phyloP scores from a whole-genome alignment of 2,797 vertebrate genomes.

The Cottoperca gobio region DNA sequence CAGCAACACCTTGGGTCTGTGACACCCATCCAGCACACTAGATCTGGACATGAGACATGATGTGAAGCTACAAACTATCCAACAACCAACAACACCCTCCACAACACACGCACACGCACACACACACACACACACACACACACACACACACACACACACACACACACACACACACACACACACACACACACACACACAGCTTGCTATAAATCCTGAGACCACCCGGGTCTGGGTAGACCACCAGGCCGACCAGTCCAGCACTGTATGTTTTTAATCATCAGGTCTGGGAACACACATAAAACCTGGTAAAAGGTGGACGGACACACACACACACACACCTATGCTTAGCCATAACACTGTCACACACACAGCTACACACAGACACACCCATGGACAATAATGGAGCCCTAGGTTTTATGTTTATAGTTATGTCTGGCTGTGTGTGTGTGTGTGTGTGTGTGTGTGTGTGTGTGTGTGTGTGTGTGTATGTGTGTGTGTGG shows the following conservation, averaged over 20 bases:
- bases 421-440: conserved; percentile 49
- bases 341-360: conserved; percentile 57
- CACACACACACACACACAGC: conserved; percentile 36
- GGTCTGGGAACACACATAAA: conserved; percentile 72
- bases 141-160: background rate
- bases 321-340: conserved; percentile 23
- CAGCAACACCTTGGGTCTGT: background rate
- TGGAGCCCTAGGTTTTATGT: conserved; percentile 64
- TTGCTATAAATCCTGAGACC: conserved; percentile 64
- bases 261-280: conserved; percentile 74
- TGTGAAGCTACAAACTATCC: conserved; percentile 40
- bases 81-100: conserved; percentile 8
- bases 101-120: conserved; percentile 36
- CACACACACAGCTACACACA: conserved; percentile 57
- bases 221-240: conserved; percentile 65
- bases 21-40: conserved; percentile 13
- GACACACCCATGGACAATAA: conserved; percentile 68
- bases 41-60: conserved; percentile 18
- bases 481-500: background rate
- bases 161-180: conserved; percentile 26
- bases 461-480: conserved; percentile 18
- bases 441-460: conserved; percentile 10
- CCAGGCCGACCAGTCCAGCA: conserved; percentile 37
- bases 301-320: conserved; percentile 55
- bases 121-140: conserved; percentile 22